These are phyloP conservation scores for Sylvilagus floridanus DNA, from an alignment of 2,797 vertebrate genomes.

Conservation along the genomic window DNA sequence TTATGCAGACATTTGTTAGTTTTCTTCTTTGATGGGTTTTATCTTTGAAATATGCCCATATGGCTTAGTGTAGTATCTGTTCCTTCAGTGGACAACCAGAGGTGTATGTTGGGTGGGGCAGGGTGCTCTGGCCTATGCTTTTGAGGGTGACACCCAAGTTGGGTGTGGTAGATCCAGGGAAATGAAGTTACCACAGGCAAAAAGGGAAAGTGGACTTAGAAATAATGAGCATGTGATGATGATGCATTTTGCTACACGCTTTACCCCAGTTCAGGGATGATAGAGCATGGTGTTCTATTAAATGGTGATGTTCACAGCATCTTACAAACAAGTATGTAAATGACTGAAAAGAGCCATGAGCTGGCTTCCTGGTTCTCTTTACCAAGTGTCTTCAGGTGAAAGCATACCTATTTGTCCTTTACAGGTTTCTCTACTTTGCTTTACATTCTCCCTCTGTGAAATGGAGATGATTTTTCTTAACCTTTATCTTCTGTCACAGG, in stretches of 20 bases:
- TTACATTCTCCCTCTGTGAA: not conserved
- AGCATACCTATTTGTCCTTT: not conserved
- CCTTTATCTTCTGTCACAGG: not conserved
- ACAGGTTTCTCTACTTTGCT: not conserved
- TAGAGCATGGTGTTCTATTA: not conserved
- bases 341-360: not conserved
- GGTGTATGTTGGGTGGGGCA: no score
- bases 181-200: not conserved
- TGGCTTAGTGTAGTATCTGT: no score
- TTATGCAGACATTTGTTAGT: no score
- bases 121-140: no score
- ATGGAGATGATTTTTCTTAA: not conserved
- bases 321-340: not conserved
- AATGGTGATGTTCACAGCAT: not conserved
- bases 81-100: no score
- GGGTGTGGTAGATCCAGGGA: not conserved
- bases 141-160: no score
- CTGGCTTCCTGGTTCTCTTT: not conserved
- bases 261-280: not conserved
- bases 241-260: not conserved
- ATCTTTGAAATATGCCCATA: no score
- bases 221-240: not conserved
- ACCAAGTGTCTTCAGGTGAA: not conserved
- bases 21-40: no score
- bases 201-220: not conserved